Conservation (phyloP, 1,140 invertebrate species). For the Choristoneura fumiferana region DNA sequence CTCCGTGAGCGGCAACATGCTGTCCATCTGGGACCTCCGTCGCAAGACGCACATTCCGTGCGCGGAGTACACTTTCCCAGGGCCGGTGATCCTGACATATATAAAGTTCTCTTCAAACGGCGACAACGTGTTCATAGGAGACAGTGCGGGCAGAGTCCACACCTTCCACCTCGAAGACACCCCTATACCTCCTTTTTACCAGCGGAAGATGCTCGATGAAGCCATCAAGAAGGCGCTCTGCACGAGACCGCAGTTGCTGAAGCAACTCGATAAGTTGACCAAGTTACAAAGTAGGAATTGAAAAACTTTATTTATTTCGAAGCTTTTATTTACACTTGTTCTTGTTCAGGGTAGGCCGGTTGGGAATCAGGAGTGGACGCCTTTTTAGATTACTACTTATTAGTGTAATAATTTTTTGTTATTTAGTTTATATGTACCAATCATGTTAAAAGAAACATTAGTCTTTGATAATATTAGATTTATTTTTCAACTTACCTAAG, state of each 20-base stretch:
- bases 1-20: conserved; percentile 83
- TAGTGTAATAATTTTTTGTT: too few relatives aligned
- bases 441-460: not conserved
- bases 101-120: conserved; percentile 82
- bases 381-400: too few relatives aligned
- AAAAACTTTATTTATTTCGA: too few relatives aligned
- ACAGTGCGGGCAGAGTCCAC: conserved; percentile 81
- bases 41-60: conserved; percentile 82
- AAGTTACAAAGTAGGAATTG: too few relatives aligned
- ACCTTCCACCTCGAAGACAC: conserved; percentile 84
- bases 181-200: conserved; percentile 83
- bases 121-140: conserved; percentile 82
- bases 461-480: conserved; percentile 6
- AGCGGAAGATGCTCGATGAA: conserved; percentile 79
- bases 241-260: conserved; percentile 80
- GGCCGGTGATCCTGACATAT: conserved; percentile 64
- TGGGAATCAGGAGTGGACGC: too few relatives aligned
- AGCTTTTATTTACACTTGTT: conserved; percentile 19
- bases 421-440: too few relatives aligned
- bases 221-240: conserved; percentile 81
- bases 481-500: conserved; percentile 16
- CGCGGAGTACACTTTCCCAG: conserved; percentile 77
- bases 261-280: conserved; percentile 78
- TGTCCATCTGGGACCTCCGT: conserved; percentile 87
- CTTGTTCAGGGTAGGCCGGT: conserved; percentile 18